phyloP scores from a whole-genome alignment of 35 echinoderm and acorn worm species.

The Hemicentrotus pulcherrimus region DNA sequence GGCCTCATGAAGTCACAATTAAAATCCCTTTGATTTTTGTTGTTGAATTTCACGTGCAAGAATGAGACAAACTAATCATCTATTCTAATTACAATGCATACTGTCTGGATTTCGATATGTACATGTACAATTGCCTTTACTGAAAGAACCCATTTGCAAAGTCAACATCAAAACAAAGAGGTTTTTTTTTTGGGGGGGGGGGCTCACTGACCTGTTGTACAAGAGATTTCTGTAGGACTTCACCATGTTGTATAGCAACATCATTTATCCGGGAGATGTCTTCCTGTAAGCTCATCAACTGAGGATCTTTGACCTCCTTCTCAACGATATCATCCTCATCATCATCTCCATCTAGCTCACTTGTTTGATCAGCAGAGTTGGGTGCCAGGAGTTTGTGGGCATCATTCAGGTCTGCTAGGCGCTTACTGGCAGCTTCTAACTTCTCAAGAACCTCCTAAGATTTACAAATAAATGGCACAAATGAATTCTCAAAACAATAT shows the following conservation, averaged over 20 bases:
- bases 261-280: conserved; percentile 67
- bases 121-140: no score
- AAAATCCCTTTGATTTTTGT: no score
- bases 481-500: not conserved
- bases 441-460: conserved; percentile 65
- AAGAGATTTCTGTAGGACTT: conserved; percentile 69
- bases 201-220: conserved; percentile 71
- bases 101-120: no score
- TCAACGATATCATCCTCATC: conserved; percentile 13
- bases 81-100: no score
- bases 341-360: conserved; percentile 47
- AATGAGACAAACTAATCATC: no score
- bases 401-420: conserved; percentile 46
- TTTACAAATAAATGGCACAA: not conserved
- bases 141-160: no score
- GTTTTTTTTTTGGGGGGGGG: no score
- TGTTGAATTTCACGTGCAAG: no score
- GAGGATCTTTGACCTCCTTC: conserved; percentile 56
- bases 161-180: no score
- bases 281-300: conserved; percentile 53
- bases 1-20: no score
- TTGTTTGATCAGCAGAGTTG: not conserved
- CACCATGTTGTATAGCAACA: conserved; percentile 70
- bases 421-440: conserved; percentile 46
- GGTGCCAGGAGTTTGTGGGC: conserved; percentile 17